Percentiles rank a stretch among this genome's conserved stretches.
These are phyloP conservation scores for Prinia subflava DNA, from an alignment of 2,113 vertebrate species.

Conservation along the genomic window DNA sequence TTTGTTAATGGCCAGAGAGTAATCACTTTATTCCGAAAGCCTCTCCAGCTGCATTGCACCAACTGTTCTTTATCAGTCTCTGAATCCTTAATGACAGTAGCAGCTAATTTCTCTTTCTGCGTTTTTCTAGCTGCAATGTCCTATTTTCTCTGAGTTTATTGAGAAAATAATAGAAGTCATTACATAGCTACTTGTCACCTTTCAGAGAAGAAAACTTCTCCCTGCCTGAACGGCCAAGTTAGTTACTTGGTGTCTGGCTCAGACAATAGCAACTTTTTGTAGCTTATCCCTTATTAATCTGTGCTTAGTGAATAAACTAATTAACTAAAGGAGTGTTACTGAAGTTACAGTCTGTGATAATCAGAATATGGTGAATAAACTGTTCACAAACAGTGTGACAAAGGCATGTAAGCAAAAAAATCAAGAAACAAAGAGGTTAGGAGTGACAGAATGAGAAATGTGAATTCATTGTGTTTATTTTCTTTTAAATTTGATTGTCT, in stretches of 20 bases:
- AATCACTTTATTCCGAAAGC: constrained; percentile 66
- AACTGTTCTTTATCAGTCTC: constrained; percentile 73
- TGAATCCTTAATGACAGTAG: constrained; percentile 64
- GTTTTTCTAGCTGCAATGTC: constrained; percentile 38
- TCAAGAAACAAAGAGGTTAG: not conserved
- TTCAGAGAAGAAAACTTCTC: constrained; percentile 32
- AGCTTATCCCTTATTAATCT: constrained; percentile 4
- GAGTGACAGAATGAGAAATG: not conserved
- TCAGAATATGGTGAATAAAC: not conserved
- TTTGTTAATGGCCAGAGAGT: constrained; percentile 74
- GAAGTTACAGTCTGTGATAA: not conserved
- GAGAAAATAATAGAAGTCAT: constrained; percentile 58
- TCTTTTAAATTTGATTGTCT: not conserved
- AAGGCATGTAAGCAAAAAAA: not conserved
- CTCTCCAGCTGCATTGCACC: constrained; percentile 71
- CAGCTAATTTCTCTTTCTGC: constrained; percentile 49
- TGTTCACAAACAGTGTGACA: not conserved
- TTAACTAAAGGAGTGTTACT: not conserved
- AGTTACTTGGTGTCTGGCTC: constrained; percentile 13
- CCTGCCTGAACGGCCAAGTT: constrained; percentile 29
- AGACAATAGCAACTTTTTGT: constrained; percentile 34
- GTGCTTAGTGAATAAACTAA: not conserved
- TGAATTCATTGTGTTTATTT: not conserved
- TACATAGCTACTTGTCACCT: constrained; percentile 59
- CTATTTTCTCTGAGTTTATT: constrained; percentile 48